A percentile compares a stretch with the other conserved stretches of the same genome.
These are phyloP conservation scores for Hydrolagus colliei DNA, from an alignment of 2,797 vertebrate genomes.

Conservation along the genomic window DNA sequence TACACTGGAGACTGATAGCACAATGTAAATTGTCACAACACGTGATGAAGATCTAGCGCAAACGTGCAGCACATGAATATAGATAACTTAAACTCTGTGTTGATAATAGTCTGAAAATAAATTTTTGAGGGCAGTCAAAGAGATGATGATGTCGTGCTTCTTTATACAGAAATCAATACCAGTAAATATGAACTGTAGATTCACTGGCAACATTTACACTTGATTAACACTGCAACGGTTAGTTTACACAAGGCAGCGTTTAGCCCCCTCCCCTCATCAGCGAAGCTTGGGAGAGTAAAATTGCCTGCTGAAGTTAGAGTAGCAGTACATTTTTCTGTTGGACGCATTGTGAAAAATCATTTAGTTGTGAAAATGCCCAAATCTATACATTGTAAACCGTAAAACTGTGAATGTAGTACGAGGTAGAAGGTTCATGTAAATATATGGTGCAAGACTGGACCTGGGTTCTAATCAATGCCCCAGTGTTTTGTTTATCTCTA, in stretches of 20 bases:
- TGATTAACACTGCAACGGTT: conserved; percentile 1
- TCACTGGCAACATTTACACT: background rate
- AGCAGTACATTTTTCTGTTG: background rate
- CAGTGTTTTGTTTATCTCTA: background rate
- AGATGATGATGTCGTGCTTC: background rate
- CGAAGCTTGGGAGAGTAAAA: background rate
- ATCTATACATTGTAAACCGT: background rate
- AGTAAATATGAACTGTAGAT: background rate
- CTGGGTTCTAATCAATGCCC: background rate
- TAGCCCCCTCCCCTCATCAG: background rate
- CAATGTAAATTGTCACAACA: too few species aligned
- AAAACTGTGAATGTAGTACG: background rate
- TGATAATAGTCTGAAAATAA: background rate
- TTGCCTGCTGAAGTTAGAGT: background rate
- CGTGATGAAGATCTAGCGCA: background rate
- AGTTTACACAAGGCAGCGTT: background rate
- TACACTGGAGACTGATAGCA: too few species aligned
- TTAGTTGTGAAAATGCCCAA: background rate
- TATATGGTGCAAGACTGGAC: background rate
- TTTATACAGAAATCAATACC: background rate
- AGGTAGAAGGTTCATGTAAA: background rate
- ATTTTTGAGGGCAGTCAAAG: background rate
- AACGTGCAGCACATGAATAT: background rate
- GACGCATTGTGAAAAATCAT: background rate
- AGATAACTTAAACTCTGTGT: background rate